Conservation (phyloP, 2,888 invertebrate species). For the Acrobasis suavella region DNA sequence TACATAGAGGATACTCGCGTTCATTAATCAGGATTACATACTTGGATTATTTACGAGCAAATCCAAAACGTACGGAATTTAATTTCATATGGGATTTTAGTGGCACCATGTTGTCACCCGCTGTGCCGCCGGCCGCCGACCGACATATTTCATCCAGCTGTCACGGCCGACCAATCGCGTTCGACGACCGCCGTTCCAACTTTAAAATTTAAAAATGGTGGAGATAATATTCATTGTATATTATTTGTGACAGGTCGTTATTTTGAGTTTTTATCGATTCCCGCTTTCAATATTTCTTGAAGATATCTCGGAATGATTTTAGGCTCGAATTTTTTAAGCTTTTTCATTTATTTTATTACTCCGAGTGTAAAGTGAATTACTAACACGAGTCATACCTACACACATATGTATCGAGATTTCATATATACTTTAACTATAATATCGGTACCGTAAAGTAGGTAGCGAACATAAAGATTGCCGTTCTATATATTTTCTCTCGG, state of each 20-base stretch:
- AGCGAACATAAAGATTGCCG: conserved; percentile 58
- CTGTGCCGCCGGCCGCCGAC: conserved; percentile 66
- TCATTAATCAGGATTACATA: conserved; percentile 82
- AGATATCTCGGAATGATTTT: conserved; percentile 49
- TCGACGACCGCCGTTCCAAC: conserved; percentile 58
- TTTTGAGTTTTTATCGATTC: conserved; percentile 74
- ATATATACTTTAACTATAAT: conserved; percentile 28
- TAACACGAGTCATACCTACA: not conserved
- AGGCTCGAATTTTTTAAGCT: conserved; percentile 38
- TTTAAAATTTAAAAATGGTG: conserved; percentile 80
- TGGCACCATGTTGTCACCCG: conserved; percentile 78
- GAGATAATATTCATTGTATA: conserved; percentile 81
- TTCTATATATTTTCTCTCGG: conserved; percentile 73
- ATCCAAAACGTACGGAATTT: conserved; percentile 80
- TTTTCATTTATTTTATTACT: conserved; percentile 32
- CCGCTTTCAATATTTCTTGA: conserved; percentile 67
- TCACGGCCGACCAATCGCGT: conserved; percentile 68
- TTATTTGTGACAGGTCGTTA: conserved; percentile 83
- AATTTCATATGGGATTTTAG: conserved; percentile 80
- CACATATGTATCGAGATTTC: not conserved
- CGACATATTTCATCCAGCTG: conserved; percentile 79
- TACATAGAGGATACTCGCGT: conserved; percentile 55
- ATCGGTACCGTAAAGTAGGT: conserved; percentile 24
- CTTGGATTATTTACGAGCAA: conserved; percentile 77
- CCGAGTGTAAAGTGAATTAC: conserved; percentile 24